Percentiles rank a stretch among this genome's conserved stretches.
Conservation (phyloP, 2,113 vertebrate species). For the Physeter macrocephalus region DNA sequence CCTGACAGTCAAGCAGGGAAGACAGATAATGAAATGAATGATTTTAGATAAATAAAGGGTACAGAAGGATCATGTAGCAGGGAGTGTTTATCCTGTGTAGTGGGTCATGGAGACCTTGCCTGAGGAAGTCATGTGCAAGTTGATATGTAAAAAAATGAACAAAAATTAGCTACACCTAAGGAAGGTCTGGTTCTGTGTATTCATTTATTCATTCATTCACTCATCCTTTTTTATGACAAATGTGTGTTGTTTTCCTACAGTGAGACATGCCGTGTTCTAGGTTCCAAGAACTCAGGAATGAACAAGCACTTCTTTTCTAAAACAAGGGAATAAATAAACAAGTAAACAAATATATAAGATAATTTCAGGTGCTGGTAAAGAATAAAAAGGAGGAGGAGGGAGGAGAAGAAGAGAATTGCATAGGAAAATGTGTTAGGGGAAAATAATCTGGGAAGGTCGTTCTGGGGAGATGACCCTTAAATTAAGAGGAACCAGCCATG, state of each 20-base stretch:
- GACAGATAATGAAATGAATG: background rate
- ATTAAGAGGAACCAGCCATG: background rate
- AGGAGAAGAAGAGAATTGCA: background rate
- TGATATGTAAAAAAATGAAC: background rate
- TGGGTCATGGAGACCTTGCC: background rate
- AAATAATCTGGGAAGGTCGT: background rate
- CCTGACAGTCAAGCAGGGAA: background rate
- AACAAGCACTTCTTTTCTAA: background rate
- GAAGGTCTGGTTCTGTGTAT: background rate
- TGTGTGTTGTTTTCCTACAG: background rate
- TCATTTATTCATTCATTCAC: background rate
- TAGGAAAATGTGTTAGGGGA: background rate
- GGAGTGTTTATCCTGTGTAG: background rate
- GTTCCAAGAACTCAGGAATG: background rate
- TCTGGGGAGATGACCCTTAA: background rate
- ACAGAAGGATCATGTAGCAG: background rate
- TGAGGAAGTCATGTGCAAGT: background rate
- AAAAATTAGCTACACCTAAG: background rate
- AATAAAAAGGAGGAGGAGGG: background rate
- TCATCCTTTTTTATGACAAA: background rate
- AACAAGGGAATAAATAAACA: background rate
- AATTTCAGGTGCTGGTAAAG: background rate
- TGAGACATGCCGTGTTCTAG: background rate
- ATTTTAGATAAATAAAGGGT: background rate
- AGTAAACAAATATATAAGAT: background rate